phyloP scores from a whole-genome alignment of 2,888 invertebrate species.

The Spatulosminthurus flaviceps region DNA sequence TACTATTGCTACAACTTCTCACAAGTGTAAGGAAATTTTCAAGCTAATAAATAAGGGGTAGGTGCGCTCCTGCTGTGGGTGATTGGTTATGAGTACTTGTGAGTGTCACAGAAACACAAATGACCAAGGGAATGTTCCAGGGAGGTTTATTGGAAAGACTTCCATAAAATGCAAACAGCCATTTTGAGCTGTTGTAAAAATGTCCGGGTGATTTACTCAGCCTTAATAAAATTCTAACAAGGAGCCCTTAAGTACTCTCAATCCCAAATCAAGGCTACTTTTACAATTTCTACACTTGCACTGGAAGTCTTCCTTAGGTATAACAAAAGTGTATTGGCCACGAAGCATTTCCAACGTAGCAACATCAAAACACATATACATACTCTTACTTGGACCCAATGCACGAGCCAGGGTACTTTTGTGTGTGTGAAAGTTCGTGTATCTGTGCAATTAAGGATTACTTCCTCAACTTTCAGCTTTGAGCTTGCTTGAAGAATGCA shows the following conservation, averaged over 20 bases:
- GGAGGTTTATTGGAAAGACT: conserved; percentile 43
- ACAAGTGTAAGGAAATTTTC: conserved; percentile 33
- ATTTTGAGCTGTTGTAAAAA: conserved; percentile 47
- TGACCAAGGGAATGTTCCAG: conserved; percentile 34
- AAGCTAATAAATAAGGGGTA: conserved; percentile 47
- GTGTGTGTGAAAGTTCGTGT: too few species aligned
- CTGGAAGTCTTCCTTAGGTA: too few species aligned
- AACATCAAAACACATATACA: too few species aligned
- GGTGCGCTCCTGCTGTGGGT: conserved; percentile 46
- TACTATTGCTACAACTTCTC: background rate
- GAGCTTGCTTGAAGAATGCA: too few species aligned
- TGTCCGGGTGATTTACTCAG: conserved; percentile 47
- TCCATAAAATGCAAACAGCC: conserved; percentile 43
- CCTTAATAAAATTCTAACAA: conserved; percentile 46
- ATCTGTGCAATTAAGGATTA: too few species aligned
- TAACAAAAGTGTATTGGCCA: too few species aligned
- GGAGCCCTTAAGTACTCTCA: conserved; percentile 23
- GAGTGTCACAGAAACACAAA: conserved; percentile 46
- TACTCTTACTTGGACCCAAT: too few species aligned
- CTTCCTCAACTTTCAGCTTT: too few species aligned
- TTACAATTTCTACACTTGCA: too few species aligned
- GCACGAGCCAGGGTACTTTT: too few species aligned
- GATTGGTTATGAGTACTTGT: conserved; percentile 43
- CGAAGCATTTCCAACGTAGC: too few species aligned
- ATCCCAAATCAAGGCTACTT: background rate